Conservation (phyloP, 92 coral and sea anemone species). For the Zoanthus gigantus region DNA sequence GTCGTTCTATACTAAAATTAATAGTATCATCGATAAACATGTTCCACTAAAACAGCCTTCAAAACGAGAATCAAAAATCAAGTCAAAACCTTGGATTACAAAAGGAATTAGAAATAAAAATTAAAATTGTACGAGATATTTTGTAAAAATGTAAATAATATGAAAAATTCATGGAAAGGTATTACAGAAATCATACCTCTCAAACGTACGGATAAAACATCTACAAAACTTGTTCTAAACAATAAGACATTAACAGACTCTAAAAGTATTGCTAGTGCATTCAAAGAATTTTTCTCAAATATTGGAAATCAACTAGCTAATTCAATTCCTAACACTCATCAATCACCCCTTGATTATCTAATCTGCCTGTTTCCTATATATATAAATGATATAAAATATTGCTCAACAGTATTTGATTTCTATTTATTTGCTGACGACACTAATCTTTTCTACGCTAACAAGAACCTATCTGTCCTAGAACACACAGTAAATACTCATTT, state of each 20-base stretch:
- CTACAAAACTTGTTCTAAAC: constrained; percentile 23
- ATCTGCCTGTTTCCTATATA: not conserved
- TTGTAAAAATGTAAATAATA: not conserved
- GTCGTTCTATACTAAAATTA: not conserved
- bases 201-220: constrained; percentile 24
- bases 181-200: constrained; percentile 58
- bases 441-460: too few species aligned
- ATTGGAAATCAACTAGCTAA: constrained; percentile 46
- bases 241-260: constrained; percentile 41
- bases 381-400: too few species aligned
- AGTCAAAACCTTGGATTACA: not conserved
- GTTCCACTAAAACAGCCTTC: not conserved
- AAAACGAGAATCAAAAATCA: not conserved
- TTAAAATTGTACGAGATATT: not conserved
- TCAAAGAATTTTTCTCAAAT: constrained; percentile 48
- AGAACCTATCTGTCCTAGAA: too few species aligned
- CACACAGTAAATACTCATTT: too few species aligned
- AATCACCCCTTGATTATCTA: constrained; percentile 18
- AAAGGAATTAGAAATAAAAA: not conserved
- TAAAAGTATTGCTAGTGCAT: constrained; percentile 41
- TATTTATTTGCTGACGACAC: too few species aligned
- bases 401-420: too few species aligned
- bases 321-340: constrained; percentile 17
- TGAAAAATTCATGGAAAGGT: constrained; percentile 10
- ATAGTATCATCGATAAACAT: not conserved